Evolutionary conservation across 2,888 invertebrate genomes (phyloP).

Genomic region (Athripsodes cinereus): DNA sequence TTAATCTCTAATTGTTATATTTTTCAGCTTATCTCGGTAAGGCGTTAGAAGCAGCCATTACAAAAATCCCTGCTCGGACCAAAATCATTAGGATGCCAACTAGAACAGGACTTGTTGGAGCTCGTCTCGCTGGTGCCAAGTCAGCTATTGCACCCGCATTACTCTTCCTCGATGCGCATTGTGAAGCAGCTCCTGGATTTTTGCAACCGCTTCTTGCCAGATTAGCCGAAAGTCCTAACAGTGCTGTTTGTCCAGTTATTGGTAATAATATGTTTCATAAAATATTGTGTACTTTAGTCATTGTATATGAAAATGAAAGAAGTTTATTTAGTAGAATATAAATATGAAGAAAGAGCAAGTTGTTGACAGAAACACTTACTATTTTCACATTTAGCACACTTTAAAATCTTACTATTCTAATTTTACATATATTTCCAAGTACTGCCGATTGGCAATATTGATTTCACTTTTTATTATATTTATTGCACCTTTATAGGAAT

Average conservation of each 20-base stretch:
- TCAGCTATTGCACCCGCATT: conserved; percentile 77
- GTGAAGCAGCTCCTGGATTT: conserved; percentile 80
- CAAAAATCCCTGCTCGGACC: conserved; percentile 62
- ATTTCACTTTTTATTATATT: no score
- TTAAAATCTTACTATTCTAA: no score
- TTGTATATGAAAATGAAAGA: no score
- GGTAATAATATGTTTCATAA: conserved; percentile 13
- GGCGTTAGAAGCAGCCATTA: conserved; percentile 64
- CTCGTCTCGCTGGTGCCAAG: conserved; percentile 81
- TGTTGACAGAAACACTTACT: no score
- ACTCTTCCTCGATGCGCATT: conserved; percentile 90
- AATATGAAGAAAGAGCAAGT: no score
- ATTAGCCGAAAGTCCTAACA: conserved; percentile 46
- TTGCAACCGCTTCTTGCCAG: conserved; percentile 50
- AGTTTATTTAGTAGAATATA: no score
- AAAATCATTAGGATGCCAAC: conserved; percentile 69
- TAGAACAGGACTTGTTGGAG: conserved; percentile 83
- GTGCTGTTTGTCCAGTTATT: conserved; percentile 36
- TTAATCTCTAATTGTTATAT: no score
- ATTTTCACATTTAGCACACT: no score
- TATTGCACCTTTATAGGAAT: no score
- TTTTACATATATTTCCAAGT: no score
- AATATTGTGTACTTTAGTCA: no score
- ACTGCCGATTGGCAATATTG: no score
- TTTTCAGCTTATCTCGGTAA: conserved; percentile 59